Evolutionary conservation across 2,113 vertebrate genomes (phyloP), one percentile per base, ranked within the genome.

Genomic region (Coregonus clupeaformis): DNA sequence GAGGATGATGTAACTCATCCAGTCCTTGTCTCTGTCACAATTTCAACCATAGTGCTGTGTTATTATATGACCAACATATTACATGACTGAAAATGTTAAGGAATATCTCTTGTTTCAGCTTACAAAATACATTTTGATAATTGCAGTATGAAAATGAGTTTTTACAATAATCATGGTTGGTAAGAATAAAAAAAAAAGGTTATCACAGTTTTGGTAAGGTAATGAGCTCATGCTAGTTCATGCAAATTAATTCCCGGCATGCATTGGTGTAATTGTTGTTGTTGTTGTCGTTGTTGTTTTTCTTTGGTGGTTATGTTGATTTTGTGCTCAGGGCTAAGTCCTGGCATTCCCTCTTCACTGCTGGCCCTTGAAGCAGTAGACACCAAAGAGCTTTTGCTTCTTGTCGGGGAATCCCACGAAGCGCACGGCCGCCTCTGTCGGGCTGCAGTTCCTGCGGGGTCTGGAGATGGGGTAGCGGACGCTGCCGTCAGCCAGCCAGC

Each of bases 401-500:
- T 95, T 98, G 57, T 98, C 94, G 0, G 96, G 97, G 86, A 96
- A 99, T 14, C 96, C 96, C 3, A 94, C 86, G 6, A 95, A 91
- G 80, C 97, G 97, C 77, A 99, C 96, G 0, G 97, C 97, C 11
- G 95, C 93, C 83, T 99, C 97, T 0, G 81, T 93, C n/a, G 96
- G 96, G 80, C 98, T 99, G 92, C 98, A 99, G 91, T 97, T 96
- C 84, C 93, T 94, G 69, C 98, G 91, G 0, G 98, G 97, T 77
- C 91, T 92, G 16, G 95, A 93, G 90, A 99, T 98, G 0, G 98
- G 97, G 86, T 99, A 99, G 78, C 98, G 97, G 72, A 98, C 95
- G 0, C 97, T 99, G 89, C 96, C 97, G 0, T 99, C 98, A 0
- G 95, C 96, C 89, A 99, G 68, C 98, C 97, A 99, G 83, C 98